Evolutionary conservation across 2,888 invertebrate species (phyloP).

Genomic region (Automeris io): DNA sequence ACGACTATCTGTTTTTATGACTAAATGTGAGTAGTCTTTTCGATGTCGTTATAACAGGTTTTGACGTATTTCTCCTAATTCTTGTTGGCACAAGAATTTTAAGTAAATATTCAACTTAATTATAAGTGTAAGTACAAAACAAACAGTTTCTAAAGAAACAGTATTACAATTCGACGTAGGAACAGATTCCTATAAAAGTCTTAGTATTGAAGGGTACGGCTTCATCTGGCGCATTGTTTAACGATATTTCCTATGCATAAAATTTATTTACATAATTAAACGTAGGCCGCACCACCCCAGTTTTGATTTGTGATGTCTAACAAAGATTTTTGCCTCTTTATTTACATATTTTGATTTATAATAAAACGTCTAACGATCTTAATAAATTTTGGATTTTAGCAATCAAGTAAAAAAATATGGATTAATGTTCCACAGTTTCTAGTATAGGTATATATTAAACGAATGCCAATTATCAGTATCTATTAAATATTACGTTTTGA

Average conservation of each 20-base stretch:
- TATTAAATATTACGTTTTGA: no score
- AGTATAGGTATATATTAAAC: no score
- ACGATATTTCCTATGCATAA: conserved; percentile 64
- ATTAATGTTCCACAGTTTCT: no score
- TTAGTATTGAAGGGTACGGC: conserved; percentile 44
- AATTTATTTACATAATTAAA: conserved; percentile 75
- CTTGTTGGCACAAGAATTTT: no score
- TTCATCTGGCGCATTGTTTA: conserved; percentile 68
- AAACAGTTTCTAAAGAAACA: conserved; percentile 31
- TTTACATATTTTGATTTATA: conserved; percentile 64
- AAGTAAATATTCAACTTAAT: background rate
- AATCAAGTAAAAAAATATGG: background rate
- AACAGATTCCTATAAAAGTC: conserved; percentile 61
- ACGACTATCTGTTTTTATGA: no score
- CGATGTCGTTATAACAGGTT: no score
- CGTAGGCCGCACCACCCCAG: conserved; percentile 48
- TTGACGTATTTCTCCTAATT: no score
- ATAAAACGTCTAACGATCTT: conserved; percentile 31
- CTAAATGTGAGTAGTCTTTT: no score
- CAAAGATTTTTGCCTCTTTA: conserved; percentile 49
- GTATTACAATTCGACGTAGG: conserved; percentile 43
- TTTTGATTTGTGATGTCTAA: conserved; percentile 70
- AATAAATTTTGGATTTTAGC: conserved; percentile 2
- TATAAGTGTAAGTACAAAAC: background rate
- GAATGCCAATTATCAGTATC: no score